phyloP scores from a whole-genome alignment of 1,140 invertebrate genomes.

The Carcinoscorpius rotundicauda region DNA sequence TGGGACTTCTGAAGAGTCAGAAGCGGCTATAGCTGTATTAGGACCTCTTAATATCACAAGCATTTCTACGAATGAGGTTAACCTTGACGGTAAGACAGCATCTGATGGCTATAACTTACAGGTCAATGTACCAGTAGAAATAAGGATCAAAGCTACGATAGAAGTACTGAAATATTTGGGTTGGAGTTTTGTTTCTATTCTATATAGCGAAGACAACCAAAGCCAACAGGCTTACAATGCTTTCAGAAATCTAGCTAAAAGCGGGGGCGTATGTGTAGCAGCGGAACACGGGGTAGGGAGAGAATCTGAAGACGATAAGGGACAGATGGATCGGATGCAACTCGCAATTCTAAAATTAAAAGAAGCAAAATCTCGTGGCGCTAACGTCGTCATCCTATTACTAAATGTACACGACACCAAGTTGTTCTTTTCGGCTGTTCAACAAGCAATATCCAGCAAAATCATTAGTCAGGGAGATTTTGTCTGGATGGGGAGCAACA shows the following conservation, averaged over 20 bases:
- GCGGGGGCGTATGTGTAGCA: slow-evolving; percentile 25
- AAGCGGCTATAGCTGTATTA: slow-evolving; percentile 19
- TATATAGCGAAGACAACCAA: slow-evolving; percentile 29
- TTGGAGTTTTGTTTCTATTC: slow-evolving; percentile 34
- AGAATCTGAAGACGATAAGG: too few relatives aligned
- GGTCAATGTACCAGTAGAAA: slow-evolving; percentile 17
- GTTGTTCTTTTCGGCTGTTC: slow-evolving; percentile 27
- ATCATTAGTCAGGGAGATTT: slow-evolving; percentile 17
- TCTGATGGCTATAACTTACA: slow-evolving; percentile 13
- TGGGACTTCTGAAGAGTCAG: slow-evolving; percentile 12
- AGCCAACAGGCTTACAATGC: slow-evolving; percentile 25
- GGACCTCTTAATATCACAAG: slow-evolving; percentile 22
- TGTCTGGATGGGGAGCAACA: slow-evolving; percentile 21
- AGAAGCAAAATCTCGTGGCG: slow-evolving; percentile 18
- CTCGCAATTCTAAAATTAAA: background rate
- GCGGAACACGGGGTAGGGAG: background rate
- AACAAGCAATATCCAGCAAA: slow-evolving; percentile 20
- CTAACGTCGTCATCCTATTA: slow-evolving; percentile 17
- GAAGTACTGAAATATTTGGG: slow-evolving; percentile 30
- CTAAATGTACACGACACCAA: slow-evolving; percentile 20
- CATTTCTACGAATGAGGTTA: slow-evolving; percentile 20
- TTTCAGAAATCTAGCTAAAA: slow-evolving; percentile 27
- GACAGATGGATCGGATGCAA: background rate
- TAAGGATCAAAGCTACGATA: slow-evolving; percentile 26
- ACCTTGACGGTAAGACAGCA: slow-evolving; percentile 1